phyloP scores from a whole-genome alignment of 2,797 vertebrate genomes.

The Parotocinclus haroldoi region DNA sequence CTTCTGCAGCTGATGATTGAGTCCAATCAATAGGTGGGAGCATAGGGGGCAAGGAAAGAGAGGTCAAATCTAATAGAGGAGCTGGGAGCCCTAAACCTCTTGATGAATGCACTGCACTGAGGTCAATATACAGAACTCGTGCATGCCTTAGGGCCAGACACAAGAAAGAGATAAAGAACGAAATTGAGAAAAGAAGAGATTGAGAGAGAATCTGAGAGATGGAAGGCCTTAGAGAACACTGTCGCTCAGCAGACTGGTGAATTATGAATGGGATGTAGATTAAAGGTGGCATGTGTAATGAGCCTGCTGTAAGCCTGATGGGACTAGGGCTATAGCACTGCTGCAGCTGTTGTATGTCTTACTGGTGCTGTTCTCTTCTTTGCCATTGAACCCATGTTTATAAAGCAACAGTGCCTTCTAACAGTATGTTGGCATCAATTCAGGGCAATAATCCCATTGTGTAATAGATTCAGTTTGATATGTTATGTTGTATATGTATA shows the following conservation, averaged over 20 bases:
- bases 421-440: too few relatives aligned
- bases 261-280: constrained; percentile 51
- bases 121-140: constrained; percentile 51
- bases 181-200: constrained; percentile 12
- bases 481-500: constrained; percentile 34
- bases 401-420: constrained; percentile 29
- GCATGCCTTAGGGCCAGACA: constrained; percentile 46
- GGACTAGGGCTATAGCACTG: constrained; percentile 26
- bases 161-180: constrained; percentile 17
- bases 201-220: constrained; percentile 28
- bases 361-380: constrained; percentile 5
- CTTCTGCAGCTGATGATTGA: constrained; percentile 29
- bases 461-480: too few relatives aligned
- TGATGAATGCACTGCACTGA: constrained; percentile 23
- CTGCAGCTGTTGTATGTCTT: constrained; percentile 15
- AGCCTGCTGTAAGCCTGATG: constrained; percentile 33
- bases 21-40: constrained; percentile 33
- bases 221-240: constrained; percentile 38
- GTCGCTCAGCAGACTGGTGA: constrained; percentile 36
- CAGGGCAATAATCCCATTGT: too few relatives aligned
- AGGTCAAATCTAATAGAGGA: constrained; percentile 34
- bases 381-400: constrained; percentile 34
- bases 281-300: constrained; percentile 45
- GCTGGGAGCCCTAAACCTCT: constrained; percentile 29
- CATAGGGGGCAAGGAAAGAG: constrained; percentile 16